Conservation (phyloP, 2,113 vertebrate species). For the Chitala chitala region DNA sequence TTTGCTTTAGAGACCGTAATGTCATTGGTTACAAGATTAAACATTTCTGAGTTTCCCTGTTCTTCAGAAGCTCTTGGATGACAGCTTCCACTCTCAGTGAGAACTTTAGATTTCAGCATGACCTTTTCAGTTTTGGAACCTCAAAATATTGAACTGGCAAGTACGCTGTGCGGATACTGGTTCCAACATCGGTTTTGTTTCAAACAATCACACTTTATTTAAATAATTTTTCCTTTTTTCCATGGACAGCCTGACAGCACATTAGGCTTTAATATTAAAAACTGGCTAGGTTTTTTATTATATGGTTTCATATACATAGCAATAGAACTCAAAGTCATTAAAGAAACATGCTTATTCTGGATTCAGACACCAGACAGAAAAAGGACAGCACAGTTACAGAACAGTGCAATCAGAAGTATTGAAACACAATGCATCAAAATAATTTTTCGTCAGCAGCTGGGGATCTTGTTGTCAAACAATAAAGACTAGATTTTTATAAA, state of each 20-base stretch:
- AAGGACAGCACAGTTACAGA: not conserved
- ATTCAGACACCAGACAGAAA: not conserved
- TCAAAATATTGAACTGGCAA: not conserved
- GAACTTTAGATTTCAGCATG: not conserved
- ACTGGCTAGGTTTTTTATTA: not conserved
- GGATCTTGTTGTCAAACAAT: constrained; percentile 26
- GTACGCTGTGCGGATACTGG: not conserved
- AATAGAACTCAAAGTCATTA: not conserved
- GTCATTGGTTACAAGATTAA: not conserved
- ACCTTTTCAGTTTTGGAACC: not conserved
- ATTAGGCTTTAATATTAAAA: not conserved
- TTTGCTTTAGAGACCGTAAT: not conserved
- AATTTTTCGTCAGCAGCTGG: constrained; percentile 29
- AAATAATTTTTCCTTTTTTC: not conserved
- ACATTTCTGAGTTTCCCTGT: not conserved
- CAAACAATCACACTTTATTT: not conserved
- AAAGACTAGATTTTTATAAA: not conserved
- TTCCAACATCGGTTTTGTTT: not conserved
- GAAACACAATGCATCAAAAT: not conserved
- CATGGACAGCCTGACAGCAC: not conserved
- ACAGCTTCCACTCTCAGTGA: not conserved
- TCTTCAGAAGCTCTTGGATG: not conserved
- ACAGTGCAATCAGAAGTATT: not conserved
- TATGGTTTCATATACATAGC: not conserved
- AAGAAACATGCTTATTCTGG: not conserved